These are phyloP conservation scores for Glaucidium brasilianum DNA, from an alignment of 2,113 vertebrate genomes.

Conservation along the genomic window DNA sequence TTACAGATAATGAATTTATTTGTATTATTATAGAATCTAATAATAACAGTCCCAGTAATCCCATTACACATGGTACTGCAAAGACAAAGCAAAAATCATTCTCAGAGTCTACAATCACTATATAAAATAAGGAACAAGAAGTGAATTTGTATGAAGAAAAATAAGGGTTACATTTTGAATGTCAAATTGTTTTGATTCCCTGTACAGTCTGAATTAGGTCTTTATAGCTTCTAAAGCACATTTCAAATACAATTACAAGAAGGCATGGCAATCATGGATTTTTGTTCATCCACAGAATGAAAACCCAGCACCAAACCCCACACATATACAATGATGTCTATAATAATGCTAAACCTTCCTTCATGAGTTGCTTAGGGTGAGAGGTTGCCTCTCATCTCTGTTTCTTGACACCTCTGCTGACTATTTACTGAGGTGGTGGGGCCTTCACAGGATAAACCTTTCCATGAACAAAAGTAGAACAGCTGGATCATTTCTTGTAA, in stretches of 20 bases:
- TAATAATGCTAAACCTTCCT: neutral
- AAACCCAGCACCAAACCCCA: neutral
- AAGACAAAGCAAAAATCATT: neutral
- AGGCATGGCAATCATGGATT: neutral
- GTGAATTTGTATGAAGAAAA: neutral
- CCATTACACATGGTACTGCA: accelerated
- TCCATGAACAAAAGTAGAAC: neutral
- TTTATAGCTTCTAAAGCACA: neutral
- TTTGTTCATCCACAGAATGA: neutral
- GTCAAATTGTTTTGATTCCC: neutral
- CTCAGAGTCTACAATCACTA: neutral
- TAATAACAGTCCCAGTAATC: neutral
- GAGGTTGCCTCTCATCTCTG: neutral
- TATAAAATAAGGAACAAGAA: neutral
- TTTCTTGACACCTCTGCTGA: neutral
- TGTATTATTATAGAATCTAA: neutral
- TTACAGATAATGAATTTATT: neutral
- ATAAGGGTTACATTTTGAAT: neutral
- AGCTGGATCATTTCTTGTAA: neutral
- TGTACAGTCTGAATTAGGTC: neutral
- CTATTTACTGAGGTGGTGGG: neutral
- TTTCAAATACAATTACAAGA: neutral
- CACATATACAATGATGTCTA: neutral
- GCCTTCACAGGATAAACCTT: neutral
- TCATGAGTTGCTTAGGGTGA: neutral